Evolutionary conservation across 2,113 vertebrate species (phyloP), one percentile per base, ranked within the genome.

Genomic region (Apus apus): DNA sequence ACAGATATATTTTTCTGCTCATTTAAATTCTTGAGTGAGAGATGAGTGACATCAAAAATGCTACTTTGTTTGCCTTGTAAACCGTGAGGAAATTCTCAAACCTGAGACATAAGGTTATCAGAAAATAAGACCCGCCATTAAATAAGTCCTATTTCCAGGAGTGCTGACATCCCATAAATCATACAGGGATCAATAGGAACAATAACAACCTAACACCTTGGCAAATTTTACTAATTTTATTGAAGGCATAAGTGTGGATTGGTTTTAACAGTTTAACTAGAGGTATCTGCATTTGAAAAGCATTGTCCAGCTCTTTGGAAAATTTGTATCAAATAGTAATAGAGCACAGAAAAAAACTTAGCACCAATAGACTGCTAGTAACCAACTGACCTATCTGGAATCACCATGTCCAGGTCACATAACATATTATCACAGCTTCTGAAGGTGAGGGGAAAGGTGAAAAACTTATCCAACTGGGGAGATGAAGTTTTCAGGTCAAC

Each of bases 21-120:
- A 75, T 93, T 93, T 94, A 85, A 90, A 94, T 95, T 90, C 67
- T 74, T 88, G 75, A 96, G 82, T 85, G 81, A 93, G 68, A 94
- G 85, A 89, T 32, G 64, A 87, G 76, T 0, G 1, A 93, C 81
- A 85, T 89, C 21, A 89, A 64, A 92, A 89, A 77, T 68, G 29
- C 68, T 65, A 14, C 21, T 88, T 88, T 30, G 71, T 81, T 91
- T 84, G 57, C 56, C 72, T 67, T 40, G 50, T n/a, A 83, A 85
- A 85, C 71, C 60, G 67, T 29, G 21, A 80, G 57, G 72, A 36
- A 89, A 72, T 88, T 80, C 79, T 89, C 50, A 91, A 57, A 74
- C 26, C n/a, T 74, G 23, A 60, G 32, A 67, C 54, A 65, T 73
- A 62, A 12, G n/a, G n/a, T n/a, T n/a, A n/a, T 48, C 40, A 71